phyloP scores from a whole-genome alignment of 1,140 invertebrate species.

The Camponotus pennsylvanicus region DNA sequence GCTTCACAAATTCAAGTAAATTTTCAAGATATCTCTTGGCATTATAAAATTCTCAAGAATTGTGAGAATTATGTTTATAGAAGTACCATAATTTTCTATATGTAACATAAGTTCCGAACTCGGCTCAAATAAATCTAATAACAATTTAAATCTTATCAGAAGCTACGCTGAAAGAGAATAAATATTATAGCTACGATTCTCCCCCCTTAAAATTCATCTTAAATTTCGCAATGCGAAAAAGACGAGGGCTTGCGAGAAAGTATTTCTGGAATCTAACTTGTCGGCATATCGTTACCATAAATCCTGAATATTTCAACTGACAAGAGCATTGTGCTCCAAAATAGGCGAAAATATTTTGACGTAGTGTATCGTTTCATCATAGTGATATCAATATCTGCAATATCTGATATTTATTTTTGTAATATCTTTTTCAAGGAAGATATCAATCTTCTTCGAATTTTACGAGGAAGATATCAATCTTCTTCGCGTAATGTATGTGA shows the following conservation, averaged over 20 bases:
- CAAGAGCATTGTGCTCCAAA: neutral
- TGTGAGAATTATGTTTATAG: neutral
- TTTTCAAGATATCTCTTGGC: neutral
- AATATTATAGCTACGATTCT: slow-evolving; percentile 19
- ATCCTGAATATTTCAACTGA: neutral
- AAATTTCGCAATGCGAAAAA: neutral
- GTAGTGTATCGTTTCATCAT: neutral
- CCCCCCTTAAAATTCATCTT: neutral
- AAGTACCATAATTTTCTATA: slow-evolving; percentile 1
- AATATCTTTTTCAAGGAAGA: neutral
- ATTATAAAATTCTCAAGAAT: neutral
- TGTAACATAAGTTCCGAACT: too few relatives aligned
- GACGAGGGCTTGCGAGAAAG: neutral
- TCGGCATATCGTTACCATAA: slow-evolving; percentile 31
- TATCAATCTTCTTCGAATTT: neutral
- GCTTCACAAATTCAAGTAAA: neutral
- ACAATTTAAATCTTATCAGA: slow-evolving; percentile 2
- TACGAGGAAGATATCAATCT: neutral
- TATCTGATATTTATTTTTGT: neutral
- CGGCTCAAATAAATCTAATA: slow-evolving; percentile 29
- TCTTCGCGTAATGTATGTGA: neutral
- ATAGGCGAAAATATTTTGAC: slow-evolving; percentile 2
- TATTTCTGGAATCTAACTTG: slow-evolving; percentile 27
- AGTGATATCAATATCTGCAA: neutral
- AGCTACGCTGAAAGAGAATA: neutral